Conservation (phyloP, 2,797 vertebrate species). For the Lagodon rhomboides region DNA sequence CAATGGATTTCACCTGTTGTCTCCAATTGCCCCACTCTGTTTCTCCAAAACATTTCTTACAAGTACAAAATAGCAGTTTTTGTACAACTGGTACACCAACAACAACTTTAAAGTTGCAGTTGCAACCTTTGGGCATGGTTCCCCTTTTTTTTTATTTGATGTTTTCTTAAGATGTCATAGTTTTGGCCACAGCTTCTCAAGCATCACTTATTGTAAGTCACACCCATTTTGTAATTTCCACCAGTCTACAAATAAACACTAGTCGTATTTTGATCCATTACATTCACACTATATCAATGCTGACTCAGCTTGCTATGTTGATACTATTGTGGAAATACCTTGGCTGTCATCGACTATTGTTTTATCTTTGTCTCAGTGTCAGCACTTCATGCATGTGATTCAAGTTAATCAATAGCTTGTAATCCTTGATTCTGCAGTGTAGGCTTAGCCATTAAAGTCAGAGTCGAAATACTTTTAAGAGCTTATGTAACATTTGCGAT, state of each 20-base stretch:
- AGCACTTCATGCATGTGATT: too few relatives aligned
- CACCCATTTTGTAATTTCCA: neutral
- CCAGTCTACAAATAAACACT: neutral
- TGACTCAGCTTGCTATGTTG: neutral
- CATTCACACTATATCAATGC: too few relatives aligned
- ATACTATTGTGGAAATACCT: neutral
- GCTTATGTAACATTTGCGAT: neutral
- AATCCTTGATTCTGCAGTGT: neutral
- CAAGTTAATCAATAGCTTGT: neutral
- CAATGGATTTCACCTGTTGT: too few relatives aligned
- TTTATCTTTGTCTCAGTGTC: neutral
- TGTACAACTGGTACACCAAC: too few relatives aligned
- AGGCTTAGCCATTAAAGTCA: neutral
- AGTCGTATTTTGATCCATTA: neutral
- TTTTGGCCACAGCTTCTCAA: neutral
- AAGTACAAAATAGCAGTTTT: too few relatives aligned
- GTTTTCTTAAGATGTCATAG: too few relatives aligned
- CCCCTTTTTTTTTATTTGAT: too few relatives aligned
- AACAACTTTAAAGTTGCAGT: too few relatives aligned
- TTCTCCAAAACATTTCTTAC: too few relatives aligned
- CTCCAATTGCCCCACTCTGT: too few relatives aligned
- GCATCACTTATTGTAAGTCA: neutral
- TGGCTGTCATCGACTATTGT: neutral
- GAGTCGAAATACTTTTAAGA: rapidly evolving
- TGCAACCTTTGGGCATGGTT: too few relatives aligned